These are phyloP conservation scores for Morone chrysops DNA, from an alignment of 2,113 vertebrate genomes.

Conservation along the genomic window DNA sequence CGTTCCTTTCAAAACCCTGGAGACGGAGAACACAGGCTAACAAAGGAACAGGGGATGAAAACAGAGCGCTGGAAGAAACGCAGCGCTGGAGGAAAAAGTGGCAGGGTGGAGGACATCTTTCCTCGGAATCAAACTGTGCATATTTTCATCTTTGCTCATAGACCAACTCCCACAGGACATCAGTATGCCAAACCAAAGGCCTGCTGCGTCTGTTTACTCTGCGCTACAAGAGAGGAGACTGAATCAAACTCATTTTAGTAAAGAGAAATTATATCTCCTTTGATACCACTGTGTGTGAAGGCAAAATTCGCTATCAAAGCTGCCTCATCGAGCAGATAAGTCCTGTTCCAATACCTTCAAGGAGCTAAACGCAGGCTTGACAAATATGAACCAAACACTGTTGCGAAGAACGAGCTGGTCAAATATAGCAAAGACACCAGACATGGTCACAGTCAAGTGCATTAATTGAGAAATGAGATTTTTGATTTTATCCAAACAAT, in stretches of 20 bases:
- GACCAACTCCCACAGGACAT: constrained; percentile 74
- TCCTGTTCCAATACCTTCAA: constrained; percentile 40
- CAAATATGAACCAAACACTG: constrained; percentile 7
- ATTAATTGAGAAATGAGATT: constrained; percentile 29
- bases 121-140: constrained; percentile 72
- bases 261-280: constrained; percentile 66
- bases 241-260: constrained; percentile 71
- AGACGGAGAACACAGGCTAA: constrained; percentile 65
- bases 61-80: constrained; percentile 54
- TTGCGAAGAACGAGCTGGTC: not conserved
- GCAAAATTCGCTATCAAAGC: constrained; percentile 51
- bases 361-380: constrained; percentile 33
- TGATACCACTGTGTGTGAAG: constrained; percentile 47
- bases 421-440: constrained; percentile 9
- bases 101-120: constrained; percentile 64
- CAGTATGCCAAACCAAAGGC: constrained; percentile 72
- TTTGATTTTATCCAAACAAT: constrained; percentile 34
- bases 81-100: constrained; percentile 48
- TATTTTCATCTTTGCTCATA: constrained; percentile 76
- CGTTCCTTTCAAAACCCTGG: constrained; percentile 58
- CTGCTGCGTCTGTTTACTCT: constrained; percentile 77
- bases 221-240: constrained; percentile 58
- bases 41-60: constrained; percentile 66
- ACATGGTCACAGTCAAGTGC: constrained; percentile 23
- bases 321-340: constrained; percentile 23